Evolutionary conservation across 2,888 invertebrate genomes (phyloP), one percentile per base, ranked within the genome.

Genomic region (Crocallis elinguaria): DNA sequence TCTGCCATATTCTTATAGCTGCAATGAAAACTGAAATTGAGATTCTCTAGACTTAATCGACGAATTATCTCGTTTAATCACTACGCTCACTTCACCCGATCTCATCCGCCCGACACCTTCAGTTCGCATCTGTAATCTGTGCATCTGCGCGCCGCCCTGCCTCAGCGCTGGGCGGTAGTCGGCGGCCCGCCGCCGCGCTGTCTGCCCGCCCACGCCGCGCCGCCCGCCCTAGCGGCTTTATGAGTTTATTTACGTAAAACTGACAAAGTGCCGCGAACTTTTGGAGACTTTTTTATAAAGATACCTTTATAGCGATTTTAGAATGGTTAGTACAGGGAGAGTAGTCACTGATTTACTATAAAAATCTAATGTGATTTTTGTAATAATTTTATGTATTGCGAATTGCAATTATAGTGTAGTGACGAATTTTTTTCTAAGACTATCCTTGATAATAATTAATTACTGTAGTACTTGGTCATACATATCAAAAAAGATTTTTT

Each of bases 131-230:
- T n/a, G n/a, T n/a, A n/a, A n/a, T 12, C 12, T 1, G 36, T 41
- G 48, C 35, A 57, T 57, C 55, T 58, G 58, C 60, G 58, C 60
- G 59, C 54, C 51, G 49, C 56, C 57, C 59, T 38, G 44, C 44
- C 53, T 41, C 55, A 43, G 49, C 42, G 36, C 48, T 45, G 61
- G 64, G 51, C 64, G 70, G 63, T 72, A 77, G 71, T 76, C 62
- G 67, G 75, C 63, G 46, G 29, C 59, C 51, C 58, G 69, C 60
- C 69, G 68, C 62, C 67, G 67, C 33, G 62, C 56, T 13, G 49
- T 42, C 66, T 64, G 69, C 67, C 67, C 72, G 69, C 64, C 67
- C 66, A 38, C 57, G 29, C 7, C 27, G 29, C 42, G 44, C 55
- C 64, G 65, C 63, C 62, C 64, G 45, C 57, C 54, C 45, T 19